Percentiles rank a stretch among this genome's conserved stretches.
phyloP scores from a whole-genome alignment of 2,888 invertebrate genomes.

The Alloplasta piceator region DNA sequence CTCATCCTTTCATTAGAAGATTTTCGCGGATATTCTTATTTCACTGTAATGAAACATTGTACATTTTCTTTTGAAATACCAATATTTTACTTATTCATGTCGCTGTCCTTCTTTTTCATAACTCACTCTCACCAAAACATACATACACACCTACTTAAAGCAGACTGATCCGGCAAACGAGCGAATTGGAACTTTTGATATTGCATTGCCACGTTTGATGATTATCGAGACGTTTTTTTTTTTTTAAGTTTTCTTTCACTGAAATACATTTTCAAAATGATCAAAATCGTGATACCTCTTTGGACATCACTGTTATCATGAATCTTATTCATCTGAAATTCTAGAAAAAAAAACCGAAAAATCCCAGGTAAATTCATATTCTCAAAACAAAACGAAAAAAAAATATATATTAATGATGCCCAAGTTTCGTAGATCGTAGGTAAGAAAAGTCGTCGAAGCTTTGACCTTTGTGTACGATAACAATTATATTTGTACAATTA shows the following conservation, averaged over 20 bases:
- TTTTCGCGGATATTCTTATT: neutral
- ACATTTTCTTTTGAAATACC: constrained; percentile 10
- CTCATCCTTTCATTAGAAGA: neutral
- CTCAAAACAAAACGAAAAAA: constrained; percentile 1
- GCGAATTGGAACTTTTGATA: neutral
- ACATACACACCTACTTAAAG: neutral
- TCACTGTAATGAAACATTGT: constrained; percentile 19
- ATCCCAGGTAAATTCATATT: neutral
- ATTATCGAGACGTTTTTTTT: constrained; percentile 29
- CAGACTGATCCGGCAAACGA: neutral
- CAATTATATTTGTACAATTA: constrained; percentile 72
- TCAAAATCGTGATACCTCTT: constrained; percentile 12
- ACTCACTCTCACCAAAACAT: neutral
- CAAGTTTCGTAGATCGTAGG: constrained; percentile 34
- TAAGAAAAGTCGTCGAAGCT: constrained; percentile 49
- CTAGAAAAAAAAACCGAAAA: neutral
- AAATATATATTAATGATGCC: neutral
- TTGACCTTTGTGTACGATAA: constrained; percentile 63
- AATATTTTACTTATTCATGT: neutral
- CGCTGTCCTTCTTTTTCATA: neutral
- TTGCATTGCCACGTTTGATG: neutral
- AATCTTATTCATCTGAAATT: constrained; percentile 9
- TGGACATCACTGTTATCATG: neutral
- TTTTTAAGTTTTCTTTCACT: no score
- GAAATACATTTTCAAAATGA: constrained; percentile 18